Conservation (phyloP, 1,140 invertebrate species). For the Cyrtorhinus lividipennis region DNA sequence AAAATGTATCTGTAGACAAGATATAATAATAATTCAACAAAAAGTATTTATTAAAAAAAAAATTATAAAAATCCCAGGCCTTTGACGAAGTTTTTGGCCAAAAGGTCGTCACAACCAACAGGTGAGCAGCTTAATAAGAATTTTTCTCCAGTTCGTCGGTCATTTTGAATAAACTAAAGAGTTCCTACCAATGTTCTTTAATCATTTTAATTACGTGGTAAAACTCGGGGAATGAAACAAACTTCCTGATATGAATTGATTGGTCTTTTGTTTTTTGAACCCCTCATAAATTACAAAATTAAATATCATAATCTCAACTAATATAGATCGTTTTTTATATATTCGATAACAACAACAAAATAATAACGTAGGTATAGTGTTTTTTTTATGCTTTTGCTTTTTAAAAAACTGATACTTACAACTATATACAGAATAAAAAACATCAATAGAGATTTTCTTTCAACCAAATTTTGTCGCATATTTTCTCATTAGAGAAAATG, state of each 20-base stretch:
- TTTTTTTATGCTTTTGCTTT: too few relatives aligned
- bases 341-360: conserved; percentile 21
- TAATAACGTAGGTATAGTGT: conserved; percentile 15
- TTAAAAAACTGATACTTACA: neutral
- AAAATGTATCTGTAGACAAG: too few relatives aligned
- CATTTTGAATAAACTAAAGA: too few relatives aligned
- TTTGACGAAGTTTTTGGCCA: too few relatives aligned
- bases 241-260: conserved; percentile 15
- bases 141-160: too few relatives aligned
- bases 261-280: conserved; percentile 10
- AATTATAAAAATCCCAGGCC: too few relatives aligned
- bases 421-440: conserved; percentile 6
- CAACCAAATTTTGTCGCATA: neutral
- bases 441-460: neutral
- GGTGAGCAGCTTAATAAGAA: neutral
- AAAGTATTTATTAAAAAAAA: neutral
- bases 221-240: too few relatives aligned
- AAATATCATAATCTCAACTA: conserved; percentile 13
- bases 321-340: conserved; percentile 18
- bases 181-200: too few relatives aligned
- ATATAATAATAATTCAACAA: too few relatives aligned
- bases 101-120: neutral
- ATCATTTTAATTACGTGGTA: too few relatives aligned
- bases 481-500: neutral
- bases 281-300: conserved; percentile 18